Conservation (phyloP, 2,113 vertebrate genomes). For the Alosa alosa region DNA sequence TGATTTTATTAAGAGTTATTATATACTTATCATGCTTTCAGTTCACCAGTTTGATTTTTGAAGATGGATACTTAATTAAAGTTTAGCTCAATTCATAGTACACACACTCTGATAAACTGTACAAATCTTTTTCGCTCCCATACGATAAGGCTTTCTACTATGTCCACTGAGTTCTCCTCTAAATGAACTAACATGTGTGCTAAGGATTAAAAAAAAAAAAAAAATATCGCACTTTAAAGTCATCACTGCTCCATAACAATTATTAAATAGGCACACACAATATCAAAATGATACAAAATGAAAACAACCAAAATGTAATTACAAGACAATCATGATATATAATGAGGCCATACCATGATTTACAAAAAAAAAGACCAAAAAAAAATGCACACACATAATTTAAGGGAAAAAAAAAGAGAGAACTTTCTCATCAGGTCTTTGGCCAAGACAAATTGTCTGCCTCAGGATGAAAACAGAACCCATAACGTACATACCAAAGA, state of each 20-base stretch:
- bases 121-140: constrained; percentile 8
- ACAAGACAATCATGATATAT: neutral
- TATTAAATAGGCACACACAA: constrained; percentile 4
- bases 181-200: neutral
- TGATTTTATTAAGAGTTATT: constrained; percentile 15
- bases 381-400: neutral
- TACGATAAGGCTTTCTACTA: neutral
- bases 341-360: neutral
- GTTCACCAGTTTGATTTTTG: constrained; percentile 10
- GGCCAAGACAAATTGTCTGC: neutral
- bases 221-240: neutral
- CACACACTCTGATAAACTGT: neutral
- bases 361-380: neutral
- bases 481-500: neutral
- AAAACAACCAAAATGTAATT: neutral
- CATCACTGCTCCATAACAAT: neutral
- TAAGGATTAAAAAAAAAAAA: constrained; percentile 5
- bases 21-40: neutral
- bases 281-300: neutral
- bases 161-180: neutral
- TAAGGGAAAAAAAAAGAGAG: neutral
- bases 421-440: neutral
- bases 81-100: neutral
- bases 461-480: neutral
- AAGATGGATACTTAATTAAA: neutral